phyloP scores from a whole-genome alignment of 1,140 invertebrate species.

The Acyrthosiphon pisum region DNA sequence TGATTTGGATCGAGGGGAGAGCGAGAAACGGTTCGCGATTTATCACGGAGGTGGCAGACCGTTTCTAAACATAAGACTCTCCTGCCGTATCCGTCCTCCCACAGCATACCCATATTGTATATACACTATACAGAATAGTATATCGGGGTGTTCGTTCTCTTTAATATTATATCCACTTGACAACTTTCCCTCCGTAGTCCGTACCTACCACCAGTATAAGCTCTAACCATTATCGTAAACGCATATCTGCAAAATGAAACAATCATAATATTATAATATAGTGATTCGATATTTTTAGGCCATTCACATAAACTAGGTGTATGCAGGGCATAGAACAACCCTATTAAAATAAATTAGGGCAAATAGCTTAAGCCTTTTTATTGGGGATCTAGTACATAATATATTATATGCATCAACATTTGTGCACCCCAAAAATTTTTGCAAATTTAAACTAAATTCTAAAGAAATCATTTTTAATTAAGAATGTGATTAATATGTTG shows the following conservation, averaged over 20 bases:
- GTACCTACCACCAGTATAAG: background rate
- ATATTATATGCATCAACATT: too few relatives aligned
- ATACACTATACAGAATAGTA: background rate
- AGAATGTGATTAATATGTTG: background rate
- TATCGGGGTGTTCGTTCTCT: background rate
- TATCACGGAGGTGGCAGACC: conserved; percentile 24
- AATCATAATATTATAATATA: too few relatives aligned
- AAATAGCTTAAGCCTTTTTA: too few relatives aligned
- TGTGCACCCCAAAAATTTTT: too few relatives aligned
- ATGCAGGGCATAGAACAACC: too few relatives aligned
- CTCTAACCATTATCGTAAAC: background rate
- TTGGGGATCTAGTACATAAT: too few relatives aligned
- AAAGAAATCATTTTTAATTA: background rate
- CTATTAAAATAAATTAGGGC: too few relatives aligned
- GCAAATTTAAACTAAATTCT: too few relatives aligned
- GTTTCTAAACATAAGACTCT: background rate
- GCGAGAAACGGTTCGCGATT: background rate
- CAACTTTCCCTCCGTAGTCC: background rate
- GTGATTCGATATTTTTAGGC: too few relatives aligned
- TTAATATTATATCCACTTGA: background rate
- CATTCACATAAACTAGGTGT: too few relatives aligned
- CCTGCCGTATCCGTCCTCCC: background rate
- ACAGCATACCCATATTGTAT: background rate
- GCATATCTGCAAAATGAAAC: background rate
- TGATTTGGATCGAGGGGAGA: background rate